These are phyloP conservation scores for Cryptotis parvus DNA, from an alignment of 2,113 vertebrate genomes.

Conservation along the genomic window DNA sequence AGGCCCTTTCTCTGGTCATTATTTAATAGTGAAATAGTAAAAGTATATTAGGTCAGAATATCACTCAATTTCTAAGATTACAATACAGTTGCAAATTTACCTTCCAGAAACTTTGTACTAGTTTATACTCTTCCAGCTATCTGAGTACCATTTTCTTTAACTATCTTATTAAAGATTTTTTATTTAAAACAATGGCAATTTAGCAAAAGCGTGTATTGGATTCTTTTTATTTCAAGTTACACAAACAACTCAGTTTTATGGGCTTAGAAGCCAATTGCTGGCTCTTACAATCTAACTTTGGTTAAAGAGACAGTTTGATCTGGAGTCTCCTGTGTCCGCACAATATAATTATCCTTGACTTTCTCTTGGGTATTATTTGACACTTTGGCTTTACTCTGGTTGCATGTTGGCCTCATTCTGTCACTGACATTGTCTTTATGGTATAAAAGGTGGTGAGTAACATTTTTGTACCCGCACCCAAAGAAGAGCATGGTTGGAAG, in stretches of 20 bases:
- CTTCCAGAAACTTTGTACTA: conserved; percentile 24
- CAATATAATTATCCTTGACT: conserved; percentile 10
- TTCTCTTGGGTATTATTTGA: conserved; percentile 38
- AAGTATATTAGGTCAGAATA: neutral
- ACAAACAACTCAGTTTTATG: conserved; percentile 6
- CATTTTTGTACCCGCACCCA: neutral
- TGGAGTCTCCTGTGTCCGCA: neutral
- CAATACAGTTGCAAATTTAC: neutral
- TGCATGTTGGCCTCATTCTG: conserved; percentile 26
- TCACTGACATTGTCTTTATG: neutral
- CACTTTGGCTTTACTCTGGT: conserved; percentile 22
- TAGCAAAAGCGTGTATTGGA: neutral
- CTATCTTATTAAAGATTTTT: conserved; percentile 59
- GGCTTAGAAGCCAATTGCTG: neutral
- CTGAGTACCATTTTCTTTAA: conserved; percentile 40
- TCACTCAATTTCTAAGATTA: neutral
- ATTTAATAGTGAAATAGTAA: neutral
- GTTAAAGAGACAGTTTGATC: conserved; percentile 16
- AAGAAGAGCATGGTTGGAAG: neutral
- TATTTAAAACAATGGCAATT: conserved; percentile 47
- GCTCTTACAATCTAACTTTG: conserved; percentile 32
- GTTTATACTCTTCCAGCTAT: conserved; percentile 27
- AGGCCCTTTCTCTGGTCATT: neutral
- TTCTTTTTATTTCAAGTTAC: conserved; percentile 38
- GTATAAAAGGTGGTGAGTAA: neutral